Evolutionary conservation across 2,113 vertebrate species (phyloP), one percentile per base, ranked within the genome.

Genomic region (Neogobius melanostomus): DNA sequence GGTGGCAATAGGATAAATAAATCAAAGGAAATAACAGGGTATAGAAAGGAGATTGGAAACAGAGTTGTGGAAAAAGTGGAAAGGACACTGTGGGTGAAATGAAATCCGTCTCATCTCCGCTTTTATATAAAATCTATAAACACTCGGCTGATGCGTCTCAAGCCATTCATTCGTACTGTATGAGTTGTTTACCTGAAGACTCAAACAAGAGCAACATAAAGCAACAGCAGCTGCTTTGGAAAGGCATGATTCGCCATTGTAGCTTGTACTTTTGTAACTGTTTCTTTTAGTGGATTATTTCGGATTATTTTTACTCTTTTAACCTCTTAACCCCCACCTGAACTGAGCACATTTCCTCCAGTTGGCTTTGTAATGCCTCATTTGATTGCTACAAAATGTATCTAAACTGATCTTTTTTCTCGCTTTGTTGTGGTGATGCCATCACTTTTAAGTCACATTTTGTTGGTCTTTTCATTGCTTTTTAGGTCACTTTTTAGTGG

Each of bases 21-120:
- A 66, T 45, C 8, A n/a, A 43, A n/a, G 56, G 57, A 36, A n/a
- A 50, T 59, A 54, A 68, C 63, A 59, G 17, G 8, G 46, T 11
- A 52, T 28, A 65, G 56, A 44, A 54, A 47, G 16, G 62, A 43
- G 54, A 63, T 54, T 68, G 61, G 52, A 46, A 65, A 65, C 15
- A 11, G 36, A 14, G 17, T n/a, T 68, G 11, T 54, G 9, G 52
- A 54, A 74, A 36, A 36, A 74, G 63, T 43, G 70, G 17, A 36
- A 69, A 42, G n/a, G 47, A 73, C 7, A 11, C 6, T 17, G 15
- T 16, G 8, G 64, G 36, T 53, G 15, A 21, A 80, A 70, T 43
- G n/a, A 9, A 57, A 73, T 66, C 1, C 11, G 44, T 47, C 45
- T 61, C 16, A 51, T 45, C 9, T 57, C 54, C 0, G 71, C 17